Base-by-base conservation (phyloP, 2,797 vertebrate genomes). In the Caiman crocodilus region DNA sequence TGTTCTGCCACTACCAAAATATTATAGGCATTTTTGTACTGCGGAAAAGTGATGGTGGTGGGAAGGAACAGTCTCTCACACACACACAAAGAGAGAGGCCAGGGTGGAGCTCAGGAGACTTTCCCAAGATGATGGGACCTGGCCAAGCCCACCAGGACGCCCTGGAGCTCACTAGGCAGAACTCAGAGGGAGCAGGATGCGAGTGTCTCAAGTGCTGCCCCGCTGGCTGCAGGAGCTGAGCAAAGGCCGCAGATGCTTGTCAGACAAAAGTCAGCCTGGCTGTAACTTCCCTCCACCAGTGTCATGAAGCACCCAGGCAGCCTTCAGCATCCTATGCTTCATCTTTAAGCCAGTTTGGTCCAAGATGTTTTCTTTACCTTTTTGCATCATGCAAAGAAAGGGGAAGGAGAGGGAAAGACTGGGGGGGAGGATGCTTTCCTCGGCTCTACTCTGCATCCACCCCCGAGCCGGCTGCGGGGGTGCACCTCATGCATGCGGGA, bases 1-100 rank as follows among this genome's bases (percentile, higher is more conserved):
- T 9, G 42, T 10, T 50, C 42, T 50, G 10, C 42, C 42, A 50
- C 42, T 50, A 50, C 42, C 42, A 50, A 11, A 50, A 50, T 11
- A 10, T 50, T 50, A 50, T 50, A 50, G 15, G 76, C 0, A 57
- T 30, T 3, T 4, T 12, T 61, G 11, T 26, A 26, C 60, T 3
- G 35, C 59, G 4, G 67, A 6, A 7, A 15, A 42, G 60, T 0
- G 67, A 20, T 12, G 10, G 55, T 26, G 3, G 14, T 1, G 2
- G 9, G 7, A 4, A 50, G 42, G 9, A 50, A 10, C 42, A 50
- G 42, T 50, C 42, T 42, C 42, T 50, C 42, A 50, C 42, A 50
- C 11, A 50, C 42, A 10, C 42, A 50, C 42, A 50, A 11, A 50
- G 42, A 50, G 10, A 28, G n/a, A 30, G 60, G 50, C 57, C 30